Evolutionary conservation across 2,797 vertebrate species (phyloP), one percentile per base, ranked within the genome.

Genomic region (Acipenser transmontanus): DNA sequence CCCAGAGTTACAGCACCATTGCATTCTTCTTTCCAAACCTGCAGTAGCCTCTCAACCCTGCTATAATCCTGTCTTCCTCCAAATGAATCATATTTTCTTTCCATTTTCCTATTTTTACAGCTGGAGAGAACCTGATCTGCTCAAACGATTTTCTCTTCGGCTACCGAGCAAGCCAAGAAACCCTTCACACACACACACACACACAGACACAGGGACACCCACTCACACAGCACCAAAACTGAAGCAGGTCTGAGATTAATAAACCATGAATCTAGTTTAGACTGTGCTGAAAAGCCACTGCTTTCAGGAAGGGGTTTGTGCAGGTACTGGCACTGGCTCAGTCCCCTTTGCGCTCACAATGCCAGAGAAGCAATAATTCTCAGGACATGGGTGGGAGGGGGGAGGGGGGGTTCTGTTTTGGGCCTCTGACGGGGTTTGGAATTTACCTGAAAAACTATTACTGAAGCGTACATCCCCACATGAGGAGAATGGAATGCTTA

Each of bases 61-160:
- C 71, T 74, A 67, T 77, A 78, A 81, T 77, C 66, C 71, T 74
- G 69, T 82, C 75, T 71, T 73, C 71, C 72, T 74, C 81, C 78
- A 80, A 77, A 80, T 88, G 82, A 87, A 85, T 88, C 86, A 89
- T 83, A 81, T 80, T 89, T 87, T 88, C 79, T 84, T 75, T 78
- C 75, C 64, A 72, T 69, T 66, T 77, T 73, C 80, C 71, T 92
- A 86, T 92, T 93, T 92, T 88, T 89, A 92, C 89, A 93, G 92
- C 90, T 91, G 91, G 83, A 82, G 81, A 81, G 69, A 77, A 77
- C 78, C 75, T 71, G 73, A 87, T 83, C 83, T 66, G 69, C 74
- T 80, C 70, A 76, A 85, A 74, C 70, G 66, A 77, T 88, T 84
- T 81, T 49, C 78, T 85, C 49, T 70, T 79, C 49, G 9, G 71